These are phyloP conservation scores for Neodon shergylaensis DNA, from an alignment of 2,113 vertebrate genomes.

Conservation along the genomic window DNA sequence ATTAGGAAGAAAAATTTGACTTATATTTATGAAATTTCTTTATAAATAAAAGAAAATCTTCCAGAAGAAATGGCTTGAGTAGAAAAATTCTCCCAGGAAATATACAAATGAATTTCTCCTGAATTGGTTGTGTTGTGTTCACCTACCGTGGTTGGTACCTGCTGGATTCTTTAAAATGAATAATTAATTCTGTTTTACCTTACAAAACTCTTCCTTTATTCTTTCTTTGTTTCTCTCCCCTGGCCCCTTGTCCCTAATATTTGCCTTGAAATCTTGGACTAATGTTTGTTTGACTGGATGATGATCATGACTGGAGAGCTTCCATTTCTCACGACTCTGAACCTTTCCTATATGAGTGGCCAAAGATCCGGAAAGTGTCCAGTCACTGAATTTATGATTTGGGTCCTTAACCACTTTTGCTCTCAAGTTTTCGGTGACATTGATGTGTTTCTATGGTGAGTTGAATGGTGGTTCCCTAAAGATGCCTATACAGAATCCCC, in stretches of 20 bases:
- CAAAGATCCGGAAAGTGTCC: background rate
- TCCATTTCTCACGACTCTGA: background rate
- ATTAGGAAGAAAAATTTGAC: background rate
- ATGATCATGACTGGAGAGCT: background rate
- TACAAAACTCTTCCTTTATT: background rate
- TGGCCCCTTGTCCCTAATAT: background rate
- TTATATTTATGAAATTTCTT: background rate
- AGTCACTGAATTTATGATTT: background rate
- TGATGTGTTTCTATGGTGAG: background rate
- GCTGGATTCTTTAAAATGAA: background rate
- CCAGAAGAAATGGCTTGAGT: background rate
- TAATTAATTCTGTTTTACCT: background rate
- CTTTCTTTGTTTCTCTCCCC: background rate
- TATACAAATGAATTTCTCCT: background rate
- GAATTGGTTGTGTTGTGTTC: background rate
- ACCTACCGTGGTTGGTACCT: background rate
- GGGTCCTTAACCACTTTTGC: background rate
- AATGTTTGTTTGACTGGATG: background rate
- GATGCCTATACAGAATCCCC: background rate
- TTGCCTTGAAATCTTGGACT: background rate
- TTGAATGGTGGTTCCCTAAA: background rate
- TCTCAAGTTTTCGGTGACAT: background rate
- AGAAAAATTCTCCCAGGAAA: background rate
- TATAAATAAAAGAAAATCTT: background rate
- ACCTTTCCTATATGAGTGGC: background rate